A percentile compares a stretch with the other conserved stretches of the same genome.
phyloP scores from a whole-genome alignment of 1,140 invertebrate species.

The Gryon sp. region DNA sequence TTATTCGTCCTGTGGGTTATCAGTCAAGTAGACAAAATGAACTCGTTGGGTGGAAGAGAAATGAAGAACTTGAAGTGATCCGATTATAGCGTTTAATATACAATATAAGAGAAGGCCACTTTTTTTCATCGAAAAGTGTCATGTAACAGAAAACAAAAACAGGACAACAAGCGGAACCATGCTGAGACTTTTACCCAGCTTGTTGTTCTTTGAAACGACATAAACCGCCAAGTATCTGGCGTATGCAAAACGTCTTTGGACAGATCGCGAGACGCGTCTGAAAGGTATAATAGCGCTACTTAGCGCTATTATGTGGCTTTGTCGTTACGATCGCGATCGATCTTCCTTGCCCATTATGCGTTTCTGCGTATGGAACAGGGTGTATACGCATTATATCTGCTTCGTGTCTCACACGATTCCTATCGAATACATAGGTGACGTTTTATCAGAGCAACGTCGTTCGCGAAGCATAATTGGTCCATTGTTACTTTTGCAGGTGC shows the following conservation, averaged over 20 bases:
- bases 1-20: too few species aligned
- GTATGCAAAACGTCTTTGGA: constrained; percentile 61
- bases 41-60: too few species aligned
- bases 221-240: constrained; percentile 40
- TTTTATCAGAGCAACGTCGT: constrained; percentile 61
- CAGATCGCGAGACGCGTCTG: constrained; percentile 44
- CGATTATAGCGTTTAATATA: background rate
- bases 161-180: background rate
- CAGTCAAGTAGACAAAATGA: too few species aligned
- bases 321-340: constrained; percentile 63
- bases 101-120: too few species aligned
- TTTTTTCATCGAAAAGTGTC: too few species aligned
- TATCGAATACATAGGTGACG: constrained; percentile 65
- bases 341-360: constrained; percentile 61
- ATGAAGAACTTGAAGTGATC: too few species aligned
- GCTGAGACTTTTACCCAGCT: constrained; percentile 23
- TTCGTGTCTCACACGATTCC: constrained; percentile 52
- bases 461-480: constrained; percentile 66
- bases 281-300: constrained; percentile 64
- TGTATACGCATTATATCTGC: constrained; percentile 59
- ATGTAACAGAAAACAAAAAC: too few species aligned
- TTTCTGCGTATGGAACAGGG: constrained; percentile 44
- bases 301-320: constrained; percentile 64
- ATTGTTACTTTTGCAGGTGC: constrained; percentile 65
- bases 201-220: constrained; percentile 35